Conservation (phyloP, 2,113 vertebrate species). For the Plecotus auritus region DNA sequence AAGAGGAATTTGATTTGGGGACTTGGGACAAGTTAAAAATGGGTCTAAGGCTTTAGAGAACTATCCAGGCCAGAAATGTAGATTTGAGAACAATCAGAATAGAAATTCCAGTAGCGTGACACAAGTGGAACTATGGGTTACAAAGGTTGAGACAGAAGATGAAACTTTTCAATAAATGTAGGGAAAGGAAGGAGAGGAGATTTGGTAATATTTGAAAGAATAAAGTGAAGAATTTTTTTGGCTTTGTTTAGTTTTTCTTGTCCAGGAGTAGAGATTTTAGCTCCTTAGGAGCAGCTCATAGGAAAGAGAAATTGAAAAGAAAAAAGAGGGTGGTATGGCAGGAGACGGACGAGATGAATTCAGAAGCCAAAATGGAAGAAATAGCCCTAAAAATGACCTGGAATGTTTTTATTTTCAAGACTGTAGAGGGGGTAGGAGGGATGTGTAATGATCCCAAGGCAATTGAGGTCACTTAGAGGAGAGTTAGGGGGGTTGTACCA, state of each 20-base stretch:
- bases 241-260: constrained; percentile 2
- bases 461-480: not conserved
- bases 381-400: not conserved
- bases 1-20: constrained; percentile 25
- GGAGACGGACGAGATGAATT: not conserved
- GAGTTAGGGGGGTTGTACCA: not conserved
- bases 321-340: not conserved
- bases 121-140: not conserved
- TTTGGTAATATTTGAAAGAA: not conserved
- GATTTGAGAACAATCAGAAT: constrained; percentile 10
- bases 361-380: not conserved
- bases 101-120: not conserved
- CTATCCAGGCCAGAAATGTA: not conserved
- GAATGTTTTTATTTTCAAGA: not conserved
- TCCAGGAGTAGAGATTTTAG: not conserved
- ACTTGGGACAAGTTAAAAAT: constrained; percentile 24
- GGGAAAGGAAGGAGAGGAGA: not conserved
- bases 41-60: not conserved
- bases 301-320: constrained; percentile 28
- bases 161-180: constrained; percentile 23
- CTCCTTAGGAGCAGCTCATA: not conserved
- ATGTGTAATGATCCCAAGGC: not conserved
- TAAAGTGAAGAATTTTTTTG: not conserved
- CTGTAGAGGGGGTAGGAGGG: not conserved
- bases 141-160: not conserved